These are phyloP conservation scores for Drosophila vallismaia DNA, from an alignment of 2,888 invertebrate genomes.

Conservation along the genomic window DNA sequence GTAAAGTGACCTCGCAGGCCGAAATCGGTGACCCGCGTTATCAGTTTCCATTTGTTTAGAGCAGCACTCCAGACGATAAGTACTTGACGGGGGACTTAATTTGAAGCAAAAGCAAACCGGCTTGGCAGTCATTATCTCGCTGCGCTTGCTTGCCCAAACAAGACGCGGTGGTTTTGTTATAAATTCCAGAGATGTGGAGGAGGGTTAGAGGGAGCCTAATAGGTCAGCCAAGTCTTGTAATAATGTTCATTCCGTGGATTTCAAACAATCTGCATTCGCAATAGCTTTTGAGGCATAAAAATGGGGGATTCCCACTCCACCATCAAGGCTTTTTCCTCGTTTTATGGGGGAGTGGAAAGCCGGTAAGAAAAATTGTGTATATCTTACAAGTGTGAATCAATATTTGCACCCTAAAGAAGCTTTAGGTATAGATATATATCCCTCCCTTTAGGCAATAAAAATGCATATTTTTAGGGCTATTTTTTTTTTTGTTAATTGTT, in stretches of 20 bases:
- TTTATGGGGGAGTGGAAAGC: not conserved
- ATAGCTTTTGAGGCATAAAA: not conserved
- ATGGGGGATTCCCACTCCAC: too few species aligned
- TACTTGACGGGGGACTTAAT: slow-evolving; percentile 25
- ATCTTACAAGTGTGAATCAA: slow-evolving; percentile 11
- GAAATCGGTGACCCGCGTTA: slow-evolving; percentile 46
- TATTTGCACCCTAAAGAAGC: not conserved
- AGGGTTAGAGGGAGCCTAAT: not conserved
- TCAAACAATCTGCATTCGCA: slow-evolving; percentile 6
- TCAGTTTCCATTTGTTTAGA: slow-evolving; percentile 36
- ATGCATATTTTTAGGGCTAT: not conserved
- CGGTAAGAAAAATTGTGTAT: slow-evolving; percentile 22
- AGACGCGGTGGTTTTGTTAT: not conserved
- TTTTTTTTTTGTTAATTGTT: not conserved
- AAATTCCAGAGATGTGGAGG: not conserved
- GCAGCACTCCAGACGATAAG: slow-evolving; percentile 14
- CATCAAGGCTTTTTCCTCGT: too few species aligned
- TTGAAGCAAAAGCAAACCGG: slow-evolving; percentile 23
- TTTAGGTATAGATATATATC: not conserved
- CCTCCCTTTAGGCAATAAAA: not conserved
- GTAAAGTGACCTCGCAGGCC: slow-evolving; percentile 46
- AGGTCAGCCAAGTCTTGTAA: slow-evolving; percentile 1
- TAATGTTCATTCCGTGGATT: not conserved
- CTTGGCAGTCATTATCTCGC: slow-evolving; percentile 10
- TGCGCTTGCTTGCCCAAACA: slow-evolving; percentile 13